Evolutionary conservation across 1,140 invertebrate genomes (phyloP).

Genomic region (Medauroidea extradentata): DNA sequence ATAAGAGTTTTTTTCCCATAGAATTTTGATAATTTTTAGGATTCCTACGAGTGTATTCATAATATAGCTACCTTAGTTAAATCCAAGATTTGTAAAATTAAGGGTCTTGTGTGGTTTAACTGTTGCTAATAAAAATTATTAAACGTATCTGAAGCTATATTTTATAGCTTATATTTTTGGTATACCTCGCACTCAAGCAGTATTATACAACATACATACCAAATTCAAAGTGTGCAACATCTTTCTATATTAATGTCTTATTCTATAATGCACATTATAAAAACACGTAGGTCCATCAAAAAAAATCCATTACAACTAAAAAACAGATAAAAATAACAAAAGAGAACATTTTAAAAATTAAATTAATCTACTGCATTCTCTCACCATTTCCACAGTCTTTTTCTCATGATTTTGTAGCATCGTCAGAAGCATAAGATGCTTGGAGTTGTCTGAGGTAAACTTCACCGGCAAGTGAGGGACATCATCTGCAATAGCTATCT

Average conservation of each 20-base stretch:
- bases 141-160: background rate
- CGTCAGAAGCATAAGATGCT: constrained; percentile 69
- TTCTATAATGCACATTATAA: too few relatives aligned
- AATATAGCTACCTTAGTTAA: too few relatives aligned
- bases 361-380: constrained; percentile 26
- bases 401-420: constrained; percentile 77
- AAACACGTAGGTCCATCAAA: background rate
- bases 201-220: too few relatives aligned
- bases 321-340: background rate
- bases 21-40: background rate
- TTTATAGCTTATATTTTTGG: too few relatives aligned
- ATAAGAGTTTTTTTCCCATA: too few relatives aligned
- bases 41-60: too few relatives aligned
- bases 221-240: background rate
- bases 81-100: too few relatives aligned
- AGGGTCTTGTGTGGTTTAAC: too few relatives aligned
- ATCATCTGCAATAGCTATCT: constrained; percentile 55
- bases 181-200: too few relatives aligned
- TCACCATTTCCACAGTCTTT: constrained; percentile 71
- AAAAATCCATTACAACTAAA: background rate
- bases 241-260: too few relatives aligned
- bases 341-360: background rate
- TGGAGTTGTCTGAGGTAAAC: background rate
- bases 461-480: constrained; percentile 33
- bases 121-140: too few relatives aligned